Evolutionary conservation across 2,797 vertebrate genomes (phyloP), one percentile per base, ranked within the genome.

Genomic region (Anguilla anguilla): DNA sequence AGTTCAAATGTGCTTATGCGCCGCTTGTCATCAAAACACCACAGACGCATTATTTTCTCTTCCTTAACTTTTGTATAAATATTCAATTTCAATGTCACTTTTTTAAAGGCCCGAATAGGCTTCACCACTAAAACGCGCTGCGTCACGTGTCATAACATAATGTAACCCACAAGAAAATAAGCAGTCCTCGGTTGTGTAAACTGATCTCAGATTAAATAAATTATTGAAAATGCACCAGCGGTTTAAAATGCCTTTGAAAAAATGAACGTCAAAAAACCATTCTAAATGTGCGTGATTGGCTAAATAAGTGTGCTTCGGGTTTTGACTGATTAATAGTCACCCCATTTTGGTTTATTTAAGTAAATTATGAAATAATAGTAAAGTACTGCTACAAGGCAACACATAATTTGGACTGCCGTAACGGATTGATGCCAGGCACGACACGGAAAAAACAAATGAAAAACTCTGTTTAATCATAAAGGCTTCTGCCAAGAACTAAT

Each of bases 101-200:
- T 86, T 89, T 85, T 87, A 89, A 64, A 59, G 83, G 79, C 83
- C 85, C 28, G 86, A 64, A 64, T 77, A 89, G 86, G 2, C 22
- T 69, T n/a, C 35, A 85, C 83, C 88, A 82, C 86, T 72, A 87
- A 89, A 87, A 89, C 51, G 55, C 39, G 72, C 82, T 85, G 61
- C 64, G 83, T 87, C 86, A 87, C 77, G 88, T 89, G 86, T 89
- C 88, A 89, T 85, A 67, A 51, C 85, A 89, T 64, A 83, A 74
- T 39, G 86, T 74, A 25, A 55, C 67, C 88, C 88, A 43, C 84
- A 89, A 31, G 83, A 61, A 87, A 87, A 85, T 28, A 82, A 85
- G 74, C 83, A 87, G 25, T 87, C 57, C 86, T 69, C 69, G n/a
- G 22, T 77, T 89, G 43, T 84, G 67, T 69, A 86, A 89, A 55